Evolutionary conservation across 1,140 invertebrate species (phyloP), one percentile per base, ranked within the genome.

Genomic region (Anoplophora glabripennis): DNA sequence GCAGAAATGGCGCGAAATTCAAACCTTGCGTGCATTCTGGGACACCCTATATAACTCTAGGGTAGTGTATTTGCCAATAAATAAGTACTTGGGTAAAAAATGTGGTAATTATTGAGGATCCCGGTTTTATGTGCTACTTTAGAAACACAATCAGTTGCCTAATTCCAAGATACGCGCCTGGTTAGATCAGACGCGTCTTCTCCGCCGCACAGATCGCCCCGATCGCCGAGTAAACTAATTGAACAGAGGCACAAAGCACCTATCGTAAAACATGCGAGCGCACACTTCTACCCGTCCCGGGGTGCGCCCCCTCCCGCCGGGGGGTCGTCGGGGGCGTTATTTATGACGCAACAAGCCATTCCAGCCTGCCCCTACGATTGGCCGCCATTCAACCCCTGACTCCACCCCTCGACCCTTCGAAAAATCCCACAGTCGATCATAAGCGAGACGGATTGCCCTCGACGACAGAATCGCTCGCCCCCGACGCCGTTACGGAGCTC

Each of bases 401-500:
- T 57, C 65, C 65, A 58, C 70, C 70, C 56, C 51, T 47, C 61
- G 47, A 52, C 66, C 61, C 59, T 45, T 65, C 21, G 59, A 52
- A 61, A 72, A 72, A 73, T 53, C 59, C 56, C 63, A 59, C 71
- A 74, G 71, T 72, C 63, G 69, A 71, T 74, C 71, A 70, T 70
- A 68, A 63, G 69, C 63, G 60, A 57, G 68, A 70, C 68, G 66
- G 67, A 70, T 70, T 70, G 61, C 57, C 34, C 36, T 42, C 12
- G 15, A 17, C 7, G 21, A 54, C 33, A 35, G 40, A 52, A 38
- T 38, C 49, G 38, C 49, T 52, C 38, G 28, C 21, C 21, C 21
- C 21, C 38, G 49, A 52, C 49, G 12, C 21, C 14, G 15, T 52
- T 35, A 17, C 42, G 17, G 17, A 46, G 8, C 17, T 44, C 21